Conservation (phyloP, 2,888 invertebrate genomes). For the Cosmia trapezina region DNA sequence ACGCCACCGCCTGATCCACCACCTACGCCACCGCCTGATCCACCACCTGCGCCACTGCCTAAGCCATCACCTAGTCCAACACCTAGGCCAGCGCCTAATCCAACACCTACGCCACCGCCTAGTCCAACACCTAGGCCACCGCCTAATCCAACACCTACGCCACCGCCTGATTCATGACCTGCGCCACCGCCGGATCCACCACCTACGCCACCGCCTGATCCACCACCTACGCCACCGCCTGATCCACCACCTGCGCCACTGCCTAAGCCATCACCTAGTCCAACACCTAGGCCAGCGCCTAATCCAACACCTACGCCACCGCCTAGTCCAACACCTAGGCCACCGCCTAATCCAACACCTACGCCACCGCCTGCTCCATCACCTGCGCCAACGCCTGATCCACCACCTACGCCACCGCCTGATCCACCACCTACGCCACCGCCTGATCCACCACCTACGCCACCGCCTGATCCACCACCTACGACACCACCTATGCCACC, state of each 20-base stretch:
- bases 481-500: slow-evolving; percentile 42
- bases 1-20: neutral
- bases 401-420: neutral
- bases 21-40: neutral
- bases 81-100: neutral
- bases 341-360: fast-evolving
- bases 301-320: neutral
- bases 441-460: neutral
- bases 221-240: neutral
- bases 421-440: neutral
- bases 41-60: neutral
- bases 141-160: fast-evolving
- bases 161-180: neutral
- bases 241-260: neutral
- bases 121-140: slow-evolving; percentile 27
- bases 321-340: slow-evolving; percentile 38
- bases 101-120: slow-evolving; percentile 35
- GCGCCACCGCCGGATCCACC: neutral
- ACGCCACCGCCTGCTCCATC: neutral
- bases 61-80: fast-evolving
- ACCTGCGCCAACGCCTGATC: neutral
- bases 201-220: neutral
- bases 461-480: fast-evolving
- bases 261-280: neutral
- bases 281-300: neutral